These are phyloP conservation scores for Xenopus borealis DNA, from an alignment of 2,113 vertebrate species.

Conservation along the genomic window DNA sequence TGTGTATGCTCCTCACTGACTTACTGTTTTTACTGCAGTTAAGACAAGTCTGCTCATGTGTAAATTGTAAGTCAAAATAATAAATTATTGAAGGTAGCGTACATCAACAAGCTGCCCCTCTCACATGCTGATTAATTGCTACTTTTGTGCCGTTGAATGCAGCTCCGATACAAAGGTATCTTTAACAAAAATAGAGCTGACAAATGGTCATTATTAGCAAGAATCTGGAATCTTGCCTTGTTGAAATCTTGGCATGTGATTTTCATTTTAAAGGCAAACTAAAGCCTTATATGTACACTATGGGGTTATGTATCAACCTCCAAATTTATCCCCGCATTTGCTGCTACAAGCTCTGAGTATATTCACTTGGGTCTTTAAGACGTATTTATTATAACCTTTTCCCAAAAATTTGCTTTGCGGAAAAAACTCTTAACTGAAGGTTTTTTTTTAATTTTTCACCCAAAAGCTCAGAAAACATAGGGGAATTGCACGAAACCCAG, in stretches of 20 bases:
- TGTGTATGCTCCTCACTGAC: slow-evolving; percentile 64
- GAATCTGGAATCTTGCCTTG: neutral
- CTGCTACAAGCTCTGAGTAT: too few relatives aligned
- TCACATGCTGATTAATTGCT: slow-evolving; percentile 59
- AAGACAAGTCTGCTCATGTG: slow-evolving; percentile 64
- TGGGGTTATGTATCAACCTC: too few relatives aligned
- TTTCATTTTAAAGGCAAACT: too few relatives aligned
- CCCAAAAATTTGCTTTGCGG: too few relatives aligned
- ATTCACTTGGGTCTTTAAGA: too few relatives aligned
- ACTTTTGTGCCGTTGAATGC: slow-evolving; percentile 6
- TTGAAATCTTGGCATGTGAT: neutral
- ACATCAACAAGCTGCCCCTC: slow-evolving; percentile 55
- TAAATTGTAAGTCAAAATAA: slow-evolving; percentile 68
- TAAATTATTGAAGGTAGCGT: slow-evolving; percentile 68
- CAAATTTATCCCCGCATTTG: too few relatives aligned
- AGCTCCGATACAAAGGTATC: slow-evolving; percentile 7
- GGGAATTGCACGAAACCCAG: too few relatives aligned
- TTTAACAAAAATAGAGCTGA: slow-evolving; percentile 15
- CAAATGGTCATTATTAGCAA: slow-evolving; percentile 25
- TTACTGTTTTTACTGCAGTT: slow-evolving; percentile 74
- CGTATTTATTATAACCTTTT: too few relatives aligned
- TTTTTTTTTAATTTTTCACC: too few relatives aligned
- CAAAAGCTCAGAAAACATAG: too few relatives aligned
- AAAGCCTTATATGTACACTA: too few relatives aligned
- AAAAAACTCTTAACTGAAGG: too few relatives aligned